Conservation (phyloP, 1,140 invertebrate species). For the Oedothorax gibbosus region DNA sequence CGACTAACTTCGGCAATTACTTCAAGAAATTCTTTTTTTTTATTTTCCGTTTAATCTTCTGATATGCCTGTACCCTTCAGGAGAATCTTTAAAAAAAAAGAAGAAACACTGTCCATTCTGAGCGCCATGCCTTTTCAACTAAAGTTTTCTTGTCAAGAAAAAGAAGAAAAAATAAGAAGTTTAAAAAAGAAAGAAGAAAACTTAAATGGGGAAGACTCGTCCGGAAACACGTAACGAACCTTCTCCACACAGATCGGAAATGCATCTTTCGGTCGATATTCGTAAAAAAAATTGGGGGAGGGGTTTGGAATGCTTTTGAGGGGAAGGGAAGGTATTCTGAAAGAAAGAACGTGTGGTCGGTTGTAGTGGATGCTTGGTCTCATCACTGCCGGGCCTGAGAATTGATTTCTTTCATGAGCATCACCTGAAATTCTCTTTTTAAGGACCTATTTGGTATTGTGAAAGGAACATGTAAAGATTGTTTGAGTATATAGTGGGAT, state of each 20-base stretch:
- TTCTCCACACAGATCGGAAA: constrained; percentile 52
- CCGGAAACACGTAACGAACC: constrained; percentile 55
- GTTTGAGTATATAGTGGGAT: too few relatives aligned
- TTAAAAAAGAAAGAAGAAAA: constrained; percentile 13
- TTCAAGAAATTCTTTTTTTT: not conserved
- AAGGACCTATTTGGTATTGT: too few relatives aligned
- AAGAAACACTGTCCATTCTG: constrained; percentile 14
- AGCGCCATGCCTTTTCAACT: constrained; percentile 35
- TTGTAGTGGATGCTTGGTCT: not conserved
- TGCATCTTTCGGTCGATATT: constrained; percentile 38
- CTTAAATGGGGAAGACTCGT: not conserved
- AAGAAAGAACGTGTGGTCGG: constrained; percentile 9
- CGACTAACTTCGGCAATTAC: constrained; percentile 51
- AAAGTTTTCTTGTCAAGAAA: constrained; percentile 44
- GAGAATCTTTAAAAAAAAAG: constrained; percentile 6
- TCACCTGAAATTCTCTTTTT: constrained; percentile 8
- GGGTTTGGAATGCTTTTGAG: not conserved
- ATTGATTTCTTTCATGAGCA: constrained; percentile 58
- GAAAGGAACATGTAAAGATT: too few relatives aligned
- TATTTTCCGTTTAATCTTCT: not conserved
- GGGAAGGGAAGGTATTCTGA: constrained; percentile 3
- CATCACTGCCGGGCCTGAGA: constrained; percentile 36
- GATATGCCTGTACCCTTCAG: not conserved
- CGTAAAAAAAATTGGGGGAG: constrained; percentile 17
- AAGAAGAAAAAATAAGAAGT: not conserved